Evolutionary conservation across 2,888 invertebrate species (phyloP).

Genomic region (Eudasyphora cyanicolor): DNA sequence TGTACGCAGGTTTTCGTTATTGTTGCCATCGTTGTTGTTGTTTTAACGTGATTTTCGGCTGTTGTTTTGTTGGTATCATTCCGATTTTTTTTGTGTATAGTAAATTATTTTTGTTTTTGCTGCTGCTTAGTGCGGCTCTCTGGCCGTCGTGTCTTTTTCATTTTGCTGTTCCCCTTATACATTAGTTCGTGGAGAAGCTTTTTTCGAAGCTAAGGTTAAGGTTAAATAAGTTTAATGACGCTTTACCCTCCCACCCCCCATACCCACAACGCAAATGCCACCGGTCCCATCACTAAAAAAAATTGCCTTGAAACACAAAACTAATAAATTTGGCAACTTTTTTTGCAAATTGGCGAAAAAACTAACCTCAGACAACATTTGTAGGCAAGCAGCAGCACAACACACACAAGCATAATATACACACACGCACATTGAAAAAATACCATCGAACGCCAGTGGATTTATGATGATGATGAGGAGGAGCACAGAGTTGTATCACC

Average conservation of each 20-base stretch:
- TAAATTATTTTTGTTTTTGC: slow-evolving; percentile 62
- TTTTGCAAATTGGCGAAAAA: background rate
- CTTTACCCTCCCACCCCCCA: background rate
- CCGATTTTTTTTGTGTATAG: slow-evolving; percentile 52
- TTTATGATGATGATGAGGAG: too few relatives aligned
- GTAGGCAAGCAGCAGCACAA: background rate
- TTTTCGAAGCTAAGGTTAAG: slow-evolving; percentile 79
- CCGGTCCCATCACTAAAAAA: too few relatives aligned
- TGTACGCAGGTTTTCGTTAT: slow-evolving; percentile 47
- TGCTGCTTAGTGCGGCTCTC: slow-evolving; percentile 45
- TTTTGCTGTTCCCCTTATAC: slow-evolving; percentile 75
- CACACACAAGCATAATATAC: background rate
- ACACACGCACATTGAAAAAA: too few relatives aligned
- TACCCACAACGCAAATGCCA: background rate
- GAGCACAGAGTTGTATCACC: too few relatives aligned
- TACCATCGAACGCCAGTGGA: too few relatives aligned
- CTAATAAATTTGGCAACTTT: slow-evolving; percentile 9
- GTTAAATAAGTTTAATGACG: slow-evolving; percentile 67
- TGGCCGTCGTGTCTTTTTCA: slow-evolving; percentile 48
- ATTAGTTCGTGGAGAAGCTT: slow-evolving; percentile 78
- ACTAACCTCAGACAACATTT: background rate
- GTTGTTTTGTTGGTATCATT: slow-evolving; percentile 32
- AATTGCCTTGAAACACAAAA: background rate
- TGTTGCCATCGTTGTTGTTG: slow-evolving; percentile 8
- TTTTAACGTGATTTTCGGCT: slow-evolving; percentile 29